phyloP scores from a whole-genome alignment of 2,888 invertebrate genomes.

The Glyphotaelius pellucidus region DNA sequence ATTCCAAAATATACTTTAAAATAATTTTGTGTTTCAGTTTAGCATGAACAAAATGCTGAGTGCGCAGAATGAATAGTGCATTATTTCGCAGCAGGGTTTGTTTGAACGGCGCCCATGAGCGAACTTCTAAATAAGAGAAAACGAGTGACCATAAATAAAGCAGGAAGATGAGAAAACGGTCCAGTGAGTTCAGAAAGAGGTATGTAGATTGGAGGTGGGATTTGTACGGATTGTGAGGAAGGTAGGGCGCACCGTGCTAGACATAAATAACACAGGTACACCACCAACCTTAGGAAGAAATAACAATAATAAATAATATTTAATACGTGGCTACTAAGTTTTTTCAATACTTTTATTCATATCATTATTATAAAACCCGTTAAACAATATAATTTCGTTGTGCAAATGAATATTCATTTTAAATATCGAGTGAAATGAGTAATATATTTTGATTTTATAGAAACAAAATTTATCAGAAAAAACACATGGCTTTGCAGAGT shows the following conservation, averaged over 20 bases:
- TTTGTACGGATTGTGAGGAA: slow-evolving; percentile 5
- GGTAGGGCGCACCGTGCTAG: slow-evolving; percentile 42
- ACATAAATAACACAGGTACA: not conserved
- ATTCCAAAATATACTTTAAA: not conserved
- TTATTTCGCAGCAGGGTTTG: not conserved
- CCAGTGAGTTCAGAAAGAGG: slow-evolving; percentile 58
- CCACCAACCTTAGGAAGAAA: not conserved
- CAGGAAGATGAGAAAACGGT: slow-evolving; percentile 60
- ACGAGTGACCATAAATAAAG: slow-evolving; percentile 62
- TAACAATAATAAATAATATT: not conserved
- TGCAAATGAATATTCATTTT: no score
- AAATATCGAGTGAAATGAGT: no score
- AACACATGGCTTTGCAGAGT: no score
- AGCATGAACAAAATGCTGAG: not conserved
- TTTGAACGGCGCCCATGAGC: not conserved
- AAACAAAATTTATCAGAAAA: no score
- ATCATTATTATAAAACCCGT: no score
- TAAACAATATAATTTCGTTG: no score
- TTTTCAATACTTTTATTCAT: no score
- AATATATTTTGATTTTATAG: no score
- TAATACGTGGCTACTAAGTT: no score
- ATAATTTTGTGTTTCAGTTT: not conserved
- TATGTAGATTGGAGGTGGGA: slow-evolving; percentile 38
- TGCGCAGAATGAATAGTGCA: slow-evolving; percentile 5
- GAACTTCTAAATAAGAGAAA: slow-evolving; percentile 49